Conservation (phyloP, 2,797 vertebrate genomes). For the Sebastes dallii region DNA sequence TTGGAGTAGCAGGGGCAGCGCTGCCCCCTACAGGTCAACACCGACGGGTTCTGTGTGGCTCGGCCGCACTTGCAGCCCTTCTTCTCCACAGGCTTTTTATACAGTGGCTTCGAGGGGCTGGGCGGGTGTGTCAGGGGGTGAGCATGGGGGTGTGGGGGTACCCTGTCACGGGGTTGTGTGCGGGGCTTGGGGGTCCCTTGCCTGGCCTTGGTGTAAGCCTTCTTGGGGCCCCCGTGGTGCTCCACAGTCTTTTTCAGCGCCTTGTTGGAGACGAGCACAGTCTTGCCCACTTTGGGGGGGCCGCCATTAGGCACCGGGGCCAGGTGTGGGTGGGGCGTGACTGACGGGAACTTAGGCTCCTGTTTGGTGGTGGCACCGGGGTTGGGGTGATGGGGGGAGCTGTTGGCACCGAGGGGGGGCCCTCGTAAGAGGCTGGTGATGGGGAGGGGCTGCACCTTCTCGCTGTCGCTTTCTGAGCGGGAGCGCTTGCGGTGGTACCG, state of each 20-base stretch:
- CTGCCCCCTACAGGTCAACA: constrained; percentile 99
- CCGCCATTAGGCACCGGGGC: constrained; percentile 94
- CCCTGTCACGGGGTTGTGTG: constrained; percentile 91
- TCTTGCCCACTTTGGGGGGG: constrained; percentile 92
- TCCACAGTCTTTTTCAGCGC: constrained; percentile 93
- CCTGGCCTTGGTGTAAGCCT: constrained; percentile 94
- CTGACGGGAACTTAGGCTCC: constrained; percentile 88
- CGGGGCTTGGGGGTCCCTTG: constrained; percentile 93
- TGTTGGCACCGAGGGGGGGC: constrained; percentile 85
- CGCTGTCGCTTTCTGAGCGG: constrained; percentile 96
- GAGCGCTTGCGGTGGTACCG: constrained; percentile 95
- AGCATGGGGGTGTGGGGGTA: constrained; percentile 84
- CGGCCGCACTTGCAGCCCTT: constrained; percentile 99
- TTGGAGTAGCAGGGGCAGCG: constrained; percentile 99
- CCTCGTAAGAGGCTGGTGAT: constrained; percentile 93
- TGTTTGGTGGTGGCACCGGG: constrained; percentile 86
- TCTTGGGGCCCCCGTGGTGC: constrained; percentile 91
- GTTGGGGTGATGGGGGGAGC: constrained; percentile 80
- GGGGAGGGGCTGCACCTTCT: constrained; percentile 94
- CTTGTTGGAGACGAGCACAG: constrained; percentile 91
- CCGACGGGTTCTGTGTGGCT: constrained; percentile 99
- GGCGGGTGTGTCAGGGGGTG: constrained; percentile 86
- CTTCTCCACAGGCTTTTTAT: constrained; percentile 98
- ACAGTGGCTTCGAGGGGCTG: constrained; percentile 96
- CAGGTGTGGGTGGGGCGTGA: constrained; percentile 78